These are phyloP conservation scores for Forbesichthys agassizii DNA, from an alignment of 2,113 vertebrate species.

Conservation along the genomic window DNA sequence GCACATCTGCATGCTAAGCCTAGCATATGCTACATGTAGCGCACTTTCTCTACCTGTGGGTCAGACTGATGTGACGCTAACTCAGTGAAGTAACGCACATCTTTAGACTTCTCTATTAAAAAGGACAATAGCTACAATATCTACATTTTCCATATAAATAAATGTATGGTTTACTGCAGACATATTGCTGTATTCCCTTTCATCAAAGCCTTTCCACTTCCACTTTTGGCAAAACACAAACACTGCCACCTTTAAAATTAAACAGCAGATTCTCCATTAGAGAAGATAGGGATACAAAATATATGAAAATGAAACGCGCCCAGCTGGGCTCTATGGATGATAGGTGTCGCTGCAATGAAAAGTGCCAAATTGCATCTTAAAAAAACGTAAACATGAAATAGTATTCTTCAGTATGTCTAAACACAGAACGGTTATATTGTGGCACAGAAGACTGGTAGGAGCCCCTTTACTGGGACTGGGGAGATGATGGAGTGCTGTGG, in stretches of 20 bases:
- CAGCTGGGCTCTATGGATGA: too few relatives aligned
- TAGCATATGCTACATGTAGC: conserved; percentile 85
- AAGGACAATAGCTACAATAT: neutral
- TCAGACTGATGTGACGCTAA: conserved; percentile 82
- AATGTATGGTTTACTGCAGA: neutral
- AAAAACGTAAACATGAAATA: too few relatives aligned
- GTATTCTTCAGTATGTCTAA: conserved; percentile 11
- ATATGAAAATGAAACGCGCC: too few relatives aligned
- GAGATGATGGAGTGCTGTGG: conserved; percentile 76
- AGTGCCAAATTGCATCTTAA: neutral
- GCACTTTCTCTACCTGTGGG: conserved; percentile 84
- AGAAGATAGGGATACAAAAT: too few relatives aligned
- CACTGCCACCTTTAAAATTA: too few relatives aligned
- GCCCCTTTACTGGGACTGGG: conserved; percentile 50
- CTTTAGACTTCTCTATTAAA: too few relatives aligned
- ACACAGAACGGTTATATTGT: conserved; percentile 38
- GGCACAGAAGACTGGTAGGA: conserved; percentile 47
- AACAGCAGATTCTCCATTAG: too few relatives aligned
- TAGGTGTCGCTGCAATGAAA: too few relatives aligned
- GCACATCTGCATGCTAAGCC: conserved; percentile 82
- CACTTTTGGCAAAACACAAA: too few relatives aligned
- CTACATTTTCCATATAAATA: neutral
- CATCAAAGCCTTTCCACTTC: too few relatives aligned
- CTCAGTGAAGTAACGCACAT: conserved; percentile 81
- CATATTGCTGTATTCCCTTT: too few relatives aligned